These are phyloP conservation scores for Zhengitettix transpicula DNA, from an alignment of 2,888 invertebrate genomes.

Conservation along the genomic window DNA sequence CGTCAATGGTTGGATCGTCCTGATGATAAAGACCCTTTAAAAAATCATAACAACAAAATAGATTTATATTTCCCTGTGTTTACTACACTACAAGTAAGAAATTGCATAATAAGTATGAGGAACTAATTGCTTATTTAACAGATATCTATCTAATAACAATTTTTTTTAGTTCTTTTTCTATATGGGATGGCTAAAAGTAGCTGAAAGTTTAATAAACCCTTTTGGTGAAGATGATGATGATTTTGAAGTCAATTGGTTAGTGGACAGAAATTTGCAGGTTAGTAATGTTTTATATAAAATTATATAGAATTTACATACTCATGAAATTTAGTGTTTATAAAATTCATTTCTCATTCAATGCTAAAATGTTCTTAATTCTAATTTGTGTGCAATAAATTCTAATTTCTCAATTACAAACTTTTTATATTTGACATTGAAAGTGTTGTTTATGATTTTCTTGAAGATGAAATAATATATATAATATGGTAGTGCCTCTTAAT, in stretches of 20 bases:
- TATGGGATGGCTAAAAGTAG: constrained; percentile 79
- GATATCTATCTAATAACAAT: not conserved
- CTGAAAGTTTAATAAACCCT: constrained; percentile 79
- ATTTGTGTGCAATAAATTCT: too few relatives aligned
- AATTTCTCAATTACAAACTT: too few relatives aligned
- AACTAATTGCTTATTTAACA: not conserved
- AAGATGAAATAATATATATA: too few relatives aligned
- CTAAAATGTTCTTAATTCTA: too few relatives aligned
- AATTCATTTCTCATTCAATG: too few relatives aligned
- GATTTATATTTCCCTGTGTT: constrained; percentile 84
- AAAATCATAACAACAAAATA: constrained; percentile 30
- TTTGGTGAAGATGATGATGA: constrained; percentile 87
- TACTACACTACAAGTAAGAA: constrained; percentile 72
- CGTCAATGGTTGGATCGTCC: constrained; percentile 63
- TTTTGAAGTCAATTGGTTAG: constrained; percentile 85
- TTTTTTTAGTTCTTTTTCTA: constrained; percentile 29
- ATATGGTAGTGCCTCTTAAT: too few relatives aligned
- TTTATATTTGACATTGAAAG: too few relatives aligned
- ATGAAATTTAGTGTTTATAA: too few relatives aligned
- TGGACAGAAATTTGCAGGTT: constrained; percentile 76
- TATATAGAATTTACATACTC: too few relatives aligned
- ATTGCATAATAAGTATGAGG: constrained; percentile 37
- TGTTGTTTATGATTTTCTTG: too few relatives aligned
- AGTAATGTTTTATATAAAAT: constrained; percentile 3
- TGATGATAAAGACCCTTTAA: constrained; percentile 19